Conservation (phyloP, 2,113 vertebrate genomes). For the Tenrec ecaudatus region DNA sequence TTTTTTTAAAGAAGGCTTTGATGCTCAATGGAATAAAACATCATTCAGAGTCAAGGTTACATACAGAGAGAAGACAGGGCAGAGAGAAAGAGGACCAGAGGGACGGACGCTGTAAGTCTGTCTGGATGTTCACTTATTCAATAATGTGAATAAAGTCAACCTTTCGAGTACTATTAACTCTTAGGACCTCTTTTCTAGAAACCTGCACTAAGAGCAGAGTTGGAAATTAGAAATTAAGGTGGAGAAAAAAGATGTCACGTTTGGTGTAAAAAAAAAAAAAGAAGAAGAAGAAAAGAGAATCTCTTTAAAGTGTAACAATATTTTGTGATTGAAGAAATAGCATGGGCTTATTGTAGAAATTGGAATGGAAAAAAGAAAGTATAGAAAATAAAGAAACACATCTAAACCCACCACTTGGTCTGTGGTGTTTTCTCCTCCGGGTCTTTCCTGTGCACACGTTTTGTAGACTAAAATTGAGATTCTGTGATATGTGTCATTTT, state of each 20-base stretch:
- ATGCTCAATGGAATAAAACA: slow-evolving; percentile 21
- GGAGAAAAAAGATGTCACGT: not conserved
- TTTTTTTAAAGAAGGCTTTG: not conserved
- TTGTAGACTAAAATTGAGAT: slow-evolving; percentile 20
- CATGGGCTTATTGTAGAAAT: not conserved
- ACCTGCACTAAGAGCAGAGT: not conserved
- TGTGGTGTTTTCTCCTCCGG: not conserved
- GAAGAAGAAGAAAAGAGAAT: not conserved
- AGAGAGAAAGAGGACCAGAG: not conserved
- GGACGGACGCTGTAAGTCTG: not conserved
- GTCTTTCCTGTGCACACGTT: not conserved
- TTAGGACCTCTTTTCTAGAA: slow-evolving; percentile 17
- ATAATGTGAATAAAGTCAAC: not conserved
- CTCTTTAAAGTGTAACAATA: not conserved
- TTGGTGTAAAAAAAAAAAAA: not conserved
- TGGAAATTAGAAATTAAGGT: slow-evolving; percentile 37
- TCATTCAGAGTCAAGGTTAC: not conserved
- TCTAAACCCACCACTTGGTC: not conserved
- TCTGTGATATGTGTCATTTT: not conserved
- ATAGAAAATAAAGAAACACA: not conserved
- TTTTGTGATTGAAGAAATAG: slow-evolving; percentile 38
- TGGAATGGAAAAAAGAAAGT: slow-evolving; percentile 13
- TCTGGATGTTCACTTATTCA: slow-evolving; percentile 12
- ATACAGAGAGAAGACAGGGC: not conserved
- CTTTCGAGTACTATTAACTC: slow-evolving; percentile 6